phyloP scores from a whole-genome alignment of 2,888 invertebrate genomes.

The Caenorhabditis imperialis region DNA sequence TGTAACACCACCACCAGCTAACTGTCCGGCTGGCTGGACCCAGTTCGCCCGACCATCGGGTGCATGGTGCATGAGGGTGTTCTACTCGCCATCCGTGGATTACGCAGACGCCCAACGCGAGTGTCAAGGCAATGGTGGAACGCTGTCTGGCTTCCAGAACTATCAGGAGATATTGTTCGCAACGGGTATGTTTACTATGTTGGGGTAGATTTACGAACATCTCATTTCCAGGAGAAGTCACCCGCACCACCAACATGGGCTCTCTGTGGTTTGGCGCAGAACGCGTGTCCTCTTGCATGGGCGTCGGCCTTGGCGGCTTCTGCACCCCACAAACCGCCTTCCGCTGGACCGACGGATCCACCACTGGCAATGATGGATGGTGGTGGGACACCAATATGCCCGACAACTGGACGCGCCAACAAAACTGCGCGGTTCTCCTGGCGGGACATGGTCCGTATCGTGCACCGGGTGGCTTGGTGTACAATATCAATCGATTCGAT shows the following conservation, averaged over 20 bases:
- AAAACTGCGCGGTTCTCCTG: slow-evolving; percentile 19
- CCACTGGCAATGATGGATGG: slow-evolving; percentile 21
- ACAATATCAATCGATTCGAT: too few relatives aligned
- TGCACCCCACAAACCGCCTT: slow-evolving; percentile 16
- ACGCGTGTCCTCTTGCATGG: neutral
- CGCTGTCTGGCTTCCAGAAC: slow-evolving; percentile 27
- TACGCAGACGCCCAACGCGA: slow-evolving; percentile 3
- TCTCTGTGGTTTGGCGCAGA: slow-evolving; percentile 23
- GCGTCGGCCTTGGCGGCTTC: neutral
- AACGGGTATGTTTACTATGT: neutral
- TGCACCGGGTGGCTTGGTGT: too few relatives aligned
- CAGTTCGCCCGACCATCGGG: slow-evolving; percentile 27
- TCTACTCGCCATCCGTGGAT: neutral
- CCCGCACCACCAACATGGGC: neutral
- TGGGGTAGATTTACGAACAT: too few relatives aligned
- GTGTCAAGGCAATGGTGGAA: slow-evolving; percentile 11
- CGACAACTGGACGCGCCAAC: slow-evolving; percentile 6
- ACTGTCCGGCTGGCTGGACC: slow-evolving; percentile 27
- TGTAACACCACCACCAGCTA: too few relatives aligned
- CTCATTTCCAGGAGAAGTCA: neutral
- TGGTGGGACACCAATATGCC: slow-evolving; percentile 14
- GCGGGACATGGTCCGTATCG: too few relatives aligned
- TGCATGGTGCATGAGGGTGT: slow-evolving; percentile 24
- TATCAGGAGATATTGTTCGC: slow-evolving; percentile 11
- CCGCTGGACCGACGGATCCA: slow-evolving; percentile 18